These are phyloP conservation scores for Pelosia muscerda DNA, from an alignment of 2,888 invertebrate species.

Conservation along the genomic window DNA sequence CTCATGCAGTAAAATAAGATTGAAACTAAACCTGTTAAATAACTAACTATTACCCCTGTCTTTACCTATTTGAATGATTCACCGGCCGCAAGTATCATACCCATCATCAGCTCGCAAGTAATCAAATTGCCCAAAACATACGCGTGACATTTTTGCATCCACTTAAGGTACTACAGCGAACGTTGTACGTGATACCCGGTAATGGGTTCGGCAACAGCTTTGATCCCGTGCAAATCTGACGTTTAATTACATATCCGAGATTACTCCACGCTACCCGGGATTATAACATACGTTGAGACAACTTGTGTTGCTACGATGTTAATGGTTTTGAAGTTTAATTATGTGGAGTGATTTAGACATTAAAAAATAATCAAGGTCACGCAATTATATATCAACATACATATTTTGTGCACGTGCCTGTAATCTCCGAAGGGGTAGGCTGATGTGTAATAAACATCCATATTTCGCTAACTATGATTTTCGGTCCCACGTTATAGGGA, in stretches of 20 bases:
- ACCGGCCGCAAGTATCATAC: too few species aligned
- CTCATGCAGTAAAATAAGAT: too few species aligned
- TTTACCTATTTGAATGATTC: background rate
- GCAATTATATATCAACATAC: too few species aligned
- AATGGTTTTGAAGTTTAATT: conserved; percentile 18
- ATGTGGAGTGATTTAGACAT: background rate
- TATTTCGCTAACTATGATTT: too few species aligned
- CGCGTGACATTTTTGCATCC: conserved; percentile 14
- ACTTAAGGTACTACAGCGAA: conserved; percentile 1
- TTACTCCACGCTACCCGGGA: conserved; percentile 37
- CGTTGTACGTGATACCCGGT: conserved; percentile 33
- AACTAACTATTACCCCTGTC: too few species aligned
- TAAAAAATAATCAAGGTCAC: too few species aligned
- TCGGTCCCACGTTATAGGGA: too few species aligned
- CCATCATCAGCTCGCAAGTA: background rate
- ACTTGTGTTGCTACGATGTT: background rate
- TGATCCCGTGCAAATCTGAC: conserved; percentile 54
- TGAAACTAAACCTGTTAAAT: too few species aligned
- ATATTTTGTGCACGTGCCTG: too few species aligned
- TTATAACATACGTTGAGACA: conserved; percentile 36
- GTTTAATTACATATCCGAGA: conserved; percentile 56
- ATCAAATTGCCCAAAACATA: background rate
- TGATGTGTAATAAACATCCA: too few species aligned
- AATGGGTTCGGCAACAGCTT: conserved; percentile 53
- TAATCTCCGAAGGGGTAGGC: too few species aligned